Evolutionary conservation across 2,888 invertebrate species (phyloP).

Genomic region (Chaetogeoica ovagalla): DNA sequence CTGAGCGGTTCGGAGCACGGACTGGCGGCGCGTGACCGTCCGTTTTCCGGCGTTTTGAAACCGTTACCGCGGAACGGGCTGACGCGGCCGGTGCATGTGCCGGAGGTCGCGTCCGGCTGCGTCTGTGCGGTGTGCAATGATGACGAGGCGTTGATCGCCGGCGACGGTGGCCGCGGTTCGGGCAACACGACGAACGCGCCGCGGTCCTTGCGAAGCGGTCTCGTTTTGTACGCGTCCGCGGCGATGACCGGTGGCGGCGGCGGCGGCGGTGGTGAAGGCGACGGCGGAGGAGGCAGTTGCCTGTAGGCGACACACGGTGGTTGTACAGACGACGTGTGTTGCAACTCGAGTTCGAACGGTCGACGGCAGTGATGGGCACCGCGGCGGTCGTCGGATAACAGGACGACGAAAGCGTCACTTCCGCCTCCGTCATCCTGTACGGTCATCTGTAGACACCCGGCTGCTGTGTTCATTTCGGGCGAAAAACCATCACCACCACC

Average conservation of each 20-base stretch:
- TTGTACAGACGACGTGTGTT: not conserved
- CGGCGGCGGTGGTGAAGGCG: not conserved
- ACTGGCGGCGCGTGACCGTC: constrained; percentile 39
- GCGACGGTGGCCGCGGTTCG: not conserved
- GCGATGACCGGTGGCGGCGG: not conserved
- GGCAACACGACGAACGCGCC: constrained; percentile 47
- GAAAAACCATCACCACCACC: too few species aligned
- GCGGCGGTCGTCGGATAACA: constrained; percentile 7
- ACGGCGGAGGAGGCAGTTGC: not conserved
- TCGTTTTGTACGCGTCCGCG: constrained; percentile 34
- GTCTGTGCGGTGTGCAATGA: not conserved
- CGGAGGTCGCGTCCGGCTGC: not conserved
- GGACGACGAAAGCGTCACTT: constrained; percentile 44
- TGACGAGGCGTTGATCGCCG: not conserved
- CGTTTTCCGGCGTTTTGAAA: constrained; percentile 42
- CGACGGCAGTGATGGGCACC: not conserved
- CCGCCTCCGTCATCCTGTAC: constrained; percentile 11
- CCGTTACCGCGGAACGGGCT: constrained; percentile 40
- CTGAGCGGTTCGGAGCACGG: constrained; percentile 22
- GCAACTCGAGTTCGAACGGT: too few species aligned
- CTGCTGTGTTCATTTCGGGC: not conserved
- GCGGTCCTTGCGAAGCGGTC: constrained; percentile 36
- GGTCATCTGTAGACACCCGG: constrained; percentile 14
- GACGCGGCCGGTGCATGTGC: constrained; percentile 30
- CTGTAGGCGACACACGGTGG: not conserved